phyloP scores from a whole-genome alignment of 1,140 invertebrate species.

The Parasteatoda tepidariorum region DNA sequence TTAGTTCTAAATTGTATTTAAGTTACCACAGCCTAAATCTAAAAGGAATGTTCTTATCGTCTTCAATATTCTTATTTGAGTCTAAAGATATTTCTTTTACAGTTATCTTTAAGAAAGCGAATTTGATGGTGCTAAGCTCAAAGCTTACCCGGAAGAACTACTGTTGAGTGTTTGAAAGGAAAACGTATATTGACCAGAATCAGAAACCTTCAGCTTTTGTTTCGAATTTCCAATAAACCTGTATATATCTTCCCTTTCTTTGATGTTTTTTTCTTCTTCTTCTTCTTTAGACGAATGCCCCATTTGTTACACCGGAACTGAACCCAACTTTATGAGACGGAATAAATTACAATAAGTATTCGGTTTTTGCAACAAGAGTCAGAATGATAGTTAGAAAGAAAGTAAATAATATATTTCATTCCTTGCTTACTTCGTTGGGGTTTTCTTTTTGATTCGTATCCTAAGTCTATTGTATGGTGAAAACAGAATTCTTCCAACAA shows the following conservation, averaged over 20 bases:
- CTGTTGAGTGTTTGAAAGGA: no score
- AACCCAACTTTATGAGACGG: conserved; percentile 28
- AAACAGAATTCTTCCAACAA: no score
- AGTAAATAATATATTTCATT: conserved; percentile 8
- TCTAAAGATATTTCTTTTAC: conserved; percentile 1
- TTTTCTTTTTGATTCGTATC: not conserved
- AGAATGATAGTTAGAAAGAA: not conserved
- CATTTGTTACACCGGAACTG: conserved; percentile 7
- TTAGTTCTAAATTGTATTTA: no score
- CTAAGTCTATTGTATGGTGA: no score
- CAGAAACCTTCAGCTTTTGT: conserved; percentile 32
- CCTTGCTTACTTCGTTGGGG: not conserved
- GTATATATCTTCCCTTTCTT: conserved; percentile 3
- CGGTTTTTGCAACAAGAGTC: not conserved
- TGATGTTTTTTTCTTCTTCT: not conserved
- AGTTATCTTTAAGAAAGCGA: conserved; percentile 38
- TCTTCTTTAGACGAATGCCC: not conserved
- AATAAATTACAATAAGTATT: conserved; percentile 34
- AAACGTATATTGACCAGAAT: conserved; percentile 44
- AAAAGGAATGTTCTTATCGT: not conserved
- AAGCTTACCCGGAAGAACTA: conserved; percentile 7
- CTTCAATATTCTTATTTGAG: not conserved
- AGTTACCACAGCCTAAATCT: no score
- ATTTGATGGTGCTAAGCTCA: conserved; percentile 17
- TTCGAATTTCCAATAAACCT: conserved; percentile 2